Evolutionary conservation across 2,797 vertebrate genomes (phyloP), one percentile per base, ranked within the genome.

Genomic region (Sebastes glaucus): DNA sequence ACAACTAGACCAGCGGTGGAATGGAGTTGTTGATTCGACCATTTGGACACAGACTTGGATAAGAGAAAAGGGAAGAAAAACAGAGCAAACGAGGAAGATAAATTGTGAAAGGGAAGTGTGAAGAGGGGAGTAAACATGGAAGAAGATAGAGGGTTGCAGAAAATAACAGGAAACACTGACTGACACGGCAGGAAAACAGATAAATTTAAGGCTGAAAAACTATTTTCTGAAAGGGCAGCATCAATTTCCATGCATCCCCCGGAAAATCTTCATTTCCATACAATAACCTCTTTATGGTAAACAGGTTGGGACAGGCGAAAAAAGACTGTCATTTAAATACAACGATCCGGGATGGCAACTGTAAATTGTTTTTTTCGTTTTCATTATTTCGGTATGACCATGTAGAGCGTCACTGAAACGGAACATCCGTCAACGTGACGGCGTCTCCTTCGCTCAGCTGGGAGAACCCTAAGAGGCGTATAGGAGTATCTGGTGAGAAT

Each of bases 251-350:
- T 83, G 68, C 72, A 78, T 73, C 55, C 59, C 18, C 33, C 65
- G 66, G 78, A 82, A 85, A 83, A 87, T 83, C n/a, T 71, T 80
- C 23, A 88, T 89, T 88, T 90, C 84, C 88, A 88, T 90, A 73
- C 67, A 85, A 85, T 83, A 85, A 78, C 16, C 49, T 84, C 8
- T 81, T 83, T 85, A 88, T 87, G 85, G 70, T 81, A 82, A 91
- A 81, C 77, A 75, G 70, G 38, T 49, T 28, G n/a, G 28, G 18
- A 63, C 64, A 13, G 66, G 55, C 72, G 35, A 71, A 82, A 82
- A 88, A 75, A 79, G 14, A 73, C 74, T 61, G 33, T 49, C 11
- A 78, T 90, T 88, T 76, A 59, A 81, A 87, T 80, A 74, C 63
- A 73, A 77, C 27, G n/a, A 85, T 82, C 16, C 59, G 27, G 74